Conservation (phyloP, 1,140 invertebrate genomes). For the Ooceraea biroi region DNA sequence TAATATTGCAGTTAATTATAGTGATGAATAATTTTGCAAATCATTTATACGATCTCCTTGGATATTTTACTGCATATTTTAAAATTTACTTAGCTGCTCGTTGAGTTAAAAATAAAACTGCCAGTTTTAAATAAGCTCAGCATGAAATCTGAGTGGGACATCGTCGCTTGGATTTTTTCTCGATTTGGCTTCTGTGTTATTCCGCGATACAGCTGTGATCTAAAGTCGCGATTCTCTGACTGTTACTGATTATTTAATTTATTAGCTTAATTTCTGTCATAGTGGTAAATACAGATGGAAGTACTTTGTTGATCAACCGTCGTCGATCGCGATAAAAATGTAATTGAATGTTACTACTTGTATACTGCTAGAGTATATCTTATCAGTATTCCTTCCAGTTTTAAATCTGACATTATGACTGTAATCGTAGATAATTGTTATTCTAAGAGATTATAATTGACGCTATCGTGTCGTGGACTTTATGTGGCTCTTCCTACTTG, state of each 20-base stretch:
- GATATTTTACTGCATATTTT: background rate
- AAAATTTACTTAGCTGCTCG: background rate
- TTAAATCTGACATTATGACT: background rate
- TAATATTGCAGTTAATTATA: slow-evolving; percentile 19
- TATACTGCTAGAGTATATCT: too few species aligned
- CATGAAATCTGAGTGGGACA: background rate
- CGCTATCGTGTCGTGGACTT: background rate
- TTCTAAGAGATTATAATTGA: background rate
- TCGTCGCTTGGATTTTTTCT: background rate
- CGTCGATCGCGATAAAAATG: background rate
- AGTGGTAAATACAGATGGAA: slow-evolving; percentile 74
- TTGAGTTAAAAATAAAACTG: too few species aligned
- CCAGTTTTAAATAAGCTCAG: slow-evolving; percentile 1
- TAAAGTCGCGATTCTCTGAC: slow-evolving; percentile 57
- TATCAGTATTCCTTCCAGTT: background rate
- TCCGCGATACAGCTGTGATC: slow-evolving; percentile 67
- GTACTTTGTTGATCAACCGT: background rate
- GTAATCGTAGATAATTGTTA: background rate
- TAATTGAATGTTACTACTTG: background rate
- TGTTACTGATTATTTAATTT: slow-evolving; percentile 69
- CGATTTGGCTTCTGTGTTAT: slow-evolving; percentile 70
- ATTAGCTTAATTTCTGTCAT: slow-evolving; percentile 71
- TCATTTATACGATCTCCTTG: slow-evolving; percentile 10
- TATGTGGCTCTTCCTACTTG: background rate
- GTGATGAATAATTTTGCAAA: background rate